These are phyloP conservation scores for Strongylocentrotus purpuratus DNA, from an alignment of 35 echinoderm and acorn worm genomes.

Conservation along the genomic window DNA sequence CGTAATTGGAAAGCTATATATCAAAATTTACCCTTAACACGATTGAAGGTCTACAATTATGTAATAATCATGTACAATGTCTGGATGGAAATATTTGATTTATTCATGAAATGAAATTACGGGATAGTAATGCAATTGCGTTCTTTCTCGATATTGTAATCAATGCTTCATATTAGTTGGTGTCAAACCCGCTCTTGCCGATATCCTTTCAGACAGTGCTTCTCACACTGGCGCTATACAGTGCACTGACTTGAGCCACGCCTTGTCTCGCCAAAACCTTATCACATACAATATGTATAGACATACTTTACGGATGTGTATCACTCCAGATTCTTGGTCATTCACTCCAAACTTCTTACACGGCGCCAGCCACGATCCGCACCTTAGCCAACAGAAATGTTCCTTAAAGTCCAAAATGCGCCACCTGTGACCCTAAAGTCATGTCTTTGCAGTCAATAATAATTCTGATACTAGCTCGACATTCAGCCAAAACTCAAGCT, in stretches of 20 bases:
- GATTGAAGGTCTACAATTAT: background rate
- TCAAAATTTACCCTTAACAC: background rate
- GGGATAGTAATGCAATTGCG: background rate
- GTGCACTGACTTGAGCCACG: too few relatives aligned
- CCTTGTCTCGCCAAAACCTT: background rate
- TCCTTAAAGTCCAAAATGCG: too few relatives aligned
- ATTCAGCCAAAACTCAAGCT: too few relatives aligned
- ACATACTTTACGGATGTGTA: too few relatives aligned
- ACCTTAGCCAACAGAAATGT: too few relatives aligned
- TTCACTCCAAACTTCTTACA: too few relatives aligned
- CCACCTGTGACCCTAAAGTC: too few relatives aligned
- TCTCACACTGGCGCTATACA: background rate
- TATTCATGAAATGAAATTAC: background rate
- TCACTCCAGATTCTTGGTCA: too few relatives aligned
- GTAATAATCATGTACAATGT: background rate
- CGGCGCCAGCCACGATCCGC: too few relatives aligned
- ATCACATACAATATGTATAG: background rate
- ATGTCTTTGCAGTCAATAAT: too few relatives aligned
- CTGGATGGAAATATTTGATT: background rate
- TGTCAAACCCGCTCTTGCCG: background rate
- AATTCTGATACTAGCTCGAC: too few relatives aligned
- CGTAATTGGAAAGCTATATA: background rate
- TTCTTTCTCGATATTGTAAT: background rate
- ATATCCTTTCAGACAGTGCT: background rate
- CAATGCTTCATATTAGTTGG: background rate